Percentiles rank a stretch among this genome's conserved stretches.
Conservation (phyloP, 2,113 vertebrate genomes). For the Anser cygnoides region DNA sequence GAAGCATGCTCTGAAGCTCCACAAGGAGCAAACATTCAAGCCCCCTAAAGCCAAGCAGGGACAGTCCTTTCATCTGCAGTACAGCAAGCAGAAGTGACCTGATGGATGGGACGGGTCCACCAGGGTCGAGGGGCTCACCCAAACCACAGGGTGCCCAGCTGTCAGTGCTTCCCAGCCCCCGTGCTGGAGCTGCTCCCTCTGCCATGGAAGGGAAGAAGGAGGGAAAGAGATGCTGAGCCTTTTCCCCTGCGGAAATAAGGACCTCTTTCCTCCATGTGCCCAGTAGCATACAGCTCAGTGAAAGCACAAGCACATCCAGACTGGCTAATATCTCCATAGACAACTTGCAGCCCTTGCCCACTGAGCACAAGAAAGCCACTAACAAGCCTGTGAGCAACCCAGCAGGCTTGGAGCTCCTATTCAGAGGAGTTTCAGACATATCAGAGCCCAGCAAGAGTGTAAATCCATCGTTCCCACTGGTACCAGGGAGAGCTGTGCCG, state of each 20-base stretch:
- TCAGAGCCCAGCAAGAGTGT: neutral
- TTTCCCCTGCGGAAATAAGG: neutral
- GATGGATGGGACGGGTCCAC: neutral
- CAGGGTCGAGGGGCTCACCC: neutral
- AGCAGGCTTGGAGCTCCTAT: fast-evolving
- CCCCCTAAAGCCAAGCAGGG: neutral
- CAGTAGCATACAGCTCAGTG: fast-evolving
- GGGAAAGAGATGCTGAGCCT: neutral
- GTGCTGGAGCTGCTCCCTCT: neutral
- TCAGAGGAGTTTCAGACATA: neutral
- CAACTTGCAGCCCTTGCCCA: neutral
- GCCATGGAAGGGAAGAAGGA: neutral
- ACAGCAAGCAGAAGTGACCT: neutral
- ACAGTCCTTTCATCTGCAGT: neutral
- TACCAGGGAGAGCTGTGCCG: neutral
- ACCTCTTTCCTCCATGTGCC: neutral
- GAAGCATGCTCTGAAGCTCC: neutral
- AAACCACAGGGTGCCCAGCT: neutral
- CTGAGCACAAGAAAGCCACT: neutral
- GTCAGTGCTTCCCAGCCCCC: neutral
- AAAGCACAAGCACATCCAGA: neutral
- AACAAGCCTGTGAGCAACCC: neutral
- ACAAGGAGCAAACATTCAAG: neutral
- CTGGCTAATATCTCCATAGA: neutral
- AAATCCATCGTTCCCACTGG: neutral